Evolutionary conservation across 2,113 vertebrate genomes (phyloP).

Genomic region (Hippocampus mohnikei): DNA sequence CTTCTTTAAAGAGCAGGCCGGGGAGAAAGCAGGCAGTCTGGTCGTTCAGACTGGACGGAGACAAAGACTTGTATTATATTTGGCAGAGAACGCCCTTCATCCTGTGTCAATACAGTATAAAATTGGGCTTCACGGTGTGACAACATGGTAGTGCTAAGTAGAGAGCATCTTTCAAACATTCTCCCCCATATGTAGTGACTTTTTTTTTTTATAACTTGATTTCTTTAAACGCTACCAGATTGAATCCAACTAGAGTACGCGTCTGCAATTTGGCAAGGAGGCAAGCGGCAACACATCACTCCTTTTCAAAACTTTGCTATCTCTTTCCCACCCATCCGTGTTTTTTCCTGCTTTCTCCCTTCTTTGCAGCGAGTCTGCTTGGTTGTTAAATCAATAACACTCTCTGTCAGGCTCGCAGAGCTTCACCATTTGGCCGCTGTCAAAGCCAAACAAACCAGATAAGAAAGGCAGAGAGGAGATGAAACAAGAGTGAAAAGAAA

Average conservation of each 20-base stretch:
- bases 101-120: constrained; percentile 24
- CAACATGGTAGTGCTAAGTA: constrained; percentile 22
- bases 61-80: constrained; percentile 21
- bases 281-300: constrained; percentile 53
- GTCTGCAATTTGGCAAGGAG: constrained; percentile 53
- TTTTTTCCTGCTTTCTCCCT: constrained; percentile 68
- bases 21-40: constrained; percentile 15
- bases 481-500: constrained; percentile 56
- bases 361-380: constrained; percentile 72
- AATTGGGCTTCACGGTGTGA: constrained; percentile 35
- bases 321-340: constrained; percentile 51
- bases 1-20: constrained; percentile 10
- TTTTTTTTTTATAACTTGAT: constrained; percentile 34
- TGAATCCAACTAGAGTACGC: constrained; percentile 58
- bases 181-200: constrained; percentile 14
- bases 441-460: constrained; percentile 97
- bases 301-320: constrained; percentile 72
- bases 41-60: constrained; percentile 17
- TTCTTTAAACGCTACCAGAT: constrained; percentile 54
- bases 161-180: constrained; percentile 51
- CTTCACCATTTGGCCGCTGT: constrained; percentile 92
- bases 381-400: constrained; percentile 90
- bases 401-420: constrained; percentile 87
- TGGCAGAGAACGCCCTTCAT: constrained; percentile 40
- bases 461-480: constrained; percentile 73